Base-by-base conservation (phyloP, 2,797 vertebrate species). In the Sparidentex hasta region DNA sequence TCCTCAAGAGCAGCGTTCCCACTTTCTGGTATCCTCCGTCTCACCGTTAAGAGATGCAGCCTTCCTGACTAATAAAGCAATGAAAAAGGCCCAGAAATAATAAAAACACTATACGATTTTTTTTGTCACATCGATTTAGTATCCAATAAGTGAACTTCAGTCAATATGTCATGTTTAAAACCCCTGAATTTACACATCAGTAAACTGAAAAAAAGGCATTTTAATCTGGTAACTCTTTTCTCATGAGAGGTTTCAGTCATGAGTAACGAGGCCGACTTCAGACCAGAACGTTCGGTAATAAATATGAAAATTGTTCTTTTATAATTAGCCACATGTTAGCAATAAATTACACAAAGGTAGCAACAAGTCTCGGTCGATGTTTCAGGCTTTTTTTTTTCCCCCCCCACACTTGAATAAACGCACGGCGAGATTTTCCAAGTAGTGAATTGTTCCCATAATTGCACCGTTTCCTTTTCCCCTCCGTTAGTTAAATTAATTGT, bases 1-100 rank as follows among this genome's bases (percentile, higher is more conserved):
- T 81, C 79, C 75, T 81, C 56, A 62, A 72, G 87, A 86, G 65
- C 61, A 76, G 82, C 57, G 25, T 82, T 87, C 78, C 43, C 74
- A 58, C 41, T 78, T 88, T 68, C 1, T 3, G 44, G 23, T 41
- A 27, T 70, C 44, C 47, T 71, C 62, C 5, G 8, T 70, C 64
- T 73, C 29, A 23, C 43, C 33, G 56, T 12, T 12, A 52, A 16
- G 62, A 71, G 70, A 67, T 25, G 2, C n/a, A n/a, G n/a, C 29
- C 1, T 5, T 33, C 29, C 6, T 29, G 5, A 7, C 29, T 7
- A 33, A 33, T 33, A 33, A 33, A 33, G 6, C 29, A 33, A 33
- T 33, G 6, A 33, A 33, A 33, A 33, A 33, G 5, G 29, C 29
- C 29, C 29, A 29, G 5, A 29, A 29, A 29, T 5, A 33, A 33